These are phyloP conservation scores for Elgaria multicarinata DNA, from an alignment of 2,113 vertebrate species.

Conservation along the genomic window DNA sequence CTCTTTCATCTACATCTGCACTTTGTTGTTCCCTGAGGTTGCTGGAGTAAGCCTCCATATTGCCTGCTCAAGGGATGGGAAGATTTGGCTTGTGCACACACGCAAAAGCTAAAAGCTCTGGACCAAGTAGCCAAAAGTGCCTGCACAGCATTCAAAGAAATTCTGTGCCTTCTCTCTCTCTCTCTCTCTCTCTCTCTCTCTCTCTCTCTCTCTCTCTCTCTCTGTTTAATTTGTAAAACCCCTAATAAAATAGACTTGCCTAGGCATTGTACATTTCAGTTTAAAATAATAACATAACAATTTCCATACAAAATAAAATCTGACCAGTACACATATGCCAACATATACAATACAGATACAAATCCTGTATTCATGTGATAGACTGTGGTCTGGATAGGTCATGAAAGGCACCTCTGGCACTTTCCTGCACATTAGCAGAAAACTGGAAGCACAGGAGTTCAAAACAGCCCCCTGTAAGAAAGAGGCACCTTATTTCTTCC, in stretches of 20 bases:
- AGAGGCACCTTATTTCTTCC: background rate
- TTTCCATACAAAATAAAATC: too few species aligned
- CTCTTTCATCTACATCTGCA: background rate
- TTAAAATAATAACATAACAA: too few species aligned
- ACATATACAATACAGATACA: too few species aligned
- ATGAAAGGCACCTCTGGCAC: too few species aligned
- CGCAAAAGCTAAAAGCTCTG: background rate
- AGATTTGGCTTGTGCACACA: background rate
- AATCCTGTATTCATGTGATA: too few species aligned
- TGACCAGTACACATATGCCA: too few species aligned
- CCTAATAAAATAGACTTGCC: too few species aligned
- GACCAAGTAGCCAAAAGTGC: background rate
- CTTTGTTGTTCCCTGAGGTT: background rate
- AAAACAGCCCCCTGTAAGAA: background rate
- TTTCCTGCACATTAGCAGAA: background rate
- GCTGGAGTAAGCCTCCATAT: background rate
- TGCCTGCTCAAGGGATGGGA: background rate
- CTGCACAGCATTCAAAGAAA: background rate
- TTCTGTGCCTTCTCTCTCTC: background rate
- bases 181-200: background rate
- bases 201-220: too few species aligned
- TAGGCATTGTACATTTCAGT: too few species aligned
- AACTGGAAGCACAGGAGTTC: background rate
- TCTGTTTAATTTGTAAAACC: too few species aligned
- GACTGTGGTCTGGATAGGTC: background rate